Conservation (phyloP, 2,113 vertebrate genomes). For the Pyrgilauda ruficollis region DNA sequence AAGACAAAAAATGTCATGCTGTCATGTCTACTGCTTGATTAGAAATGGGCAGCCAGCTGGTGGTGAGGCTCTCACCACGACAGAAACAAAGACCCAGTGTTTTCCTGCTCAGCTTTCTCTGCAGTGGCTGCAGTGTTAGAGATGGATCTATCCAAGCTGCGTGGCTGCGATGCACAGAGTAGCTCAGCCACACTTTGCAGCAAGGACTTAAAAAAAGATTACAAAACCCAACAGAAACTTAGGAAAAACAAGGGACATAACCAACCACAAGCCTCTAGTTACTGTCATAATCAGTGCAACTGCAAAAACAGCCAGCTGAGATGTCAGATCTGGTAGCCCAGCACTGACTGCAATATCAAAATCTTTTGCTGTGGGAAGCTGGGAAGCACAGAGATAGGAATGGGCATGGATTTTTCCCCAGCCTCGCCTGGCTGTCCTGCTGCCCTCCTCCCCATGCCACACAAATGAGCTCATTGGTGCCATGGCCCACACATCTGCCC, state of each 20-base stretch:
- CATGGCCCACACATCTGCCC: not conserved
- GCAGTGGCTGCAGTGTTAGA: not conserved
- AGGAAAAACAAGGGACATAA: not conserved
- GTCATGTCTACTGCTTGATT: not conserved
- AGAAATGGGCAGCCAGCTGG: not conserved
- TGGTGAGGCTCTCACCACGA: fast-evolving
- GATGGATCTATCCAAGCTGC: not conserved
- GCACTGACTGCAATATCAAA: not conserved
- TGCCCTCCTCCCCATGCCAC: not conserved
- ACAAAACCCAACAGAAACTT: not conserved
- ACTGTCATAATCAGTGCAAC: not conserved
- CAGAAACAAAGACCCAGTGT: not conserved
- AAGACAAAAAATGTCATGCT: not conserved
- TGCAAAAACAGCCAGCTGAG: not conserved
- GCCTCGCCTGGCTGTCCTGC: not conserved
- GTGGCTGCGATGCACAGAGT: not conserved
- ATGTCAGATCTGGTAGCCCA: not conserved
- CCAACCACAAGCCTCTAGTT: not conserved
- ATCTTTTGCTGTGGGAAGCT: not conserved
- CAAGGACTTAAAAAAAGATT: not conserved
- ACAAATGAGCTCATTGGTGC: not conserved
- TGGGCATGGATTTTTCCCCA: fast-evolving
- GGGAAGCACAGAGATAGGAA: not conserved
- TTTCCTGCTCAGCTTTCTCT: not conserved
- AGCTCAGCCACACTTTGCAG: not conserved